A percentile compares a stretch with the other conserved stretches of the same genome.
These are phyloP conservation scores for Eutrigla gurnardus DNA, from an alignment of 2,797 vertebrate genomes.

Conservation along the genomic window DNA sequence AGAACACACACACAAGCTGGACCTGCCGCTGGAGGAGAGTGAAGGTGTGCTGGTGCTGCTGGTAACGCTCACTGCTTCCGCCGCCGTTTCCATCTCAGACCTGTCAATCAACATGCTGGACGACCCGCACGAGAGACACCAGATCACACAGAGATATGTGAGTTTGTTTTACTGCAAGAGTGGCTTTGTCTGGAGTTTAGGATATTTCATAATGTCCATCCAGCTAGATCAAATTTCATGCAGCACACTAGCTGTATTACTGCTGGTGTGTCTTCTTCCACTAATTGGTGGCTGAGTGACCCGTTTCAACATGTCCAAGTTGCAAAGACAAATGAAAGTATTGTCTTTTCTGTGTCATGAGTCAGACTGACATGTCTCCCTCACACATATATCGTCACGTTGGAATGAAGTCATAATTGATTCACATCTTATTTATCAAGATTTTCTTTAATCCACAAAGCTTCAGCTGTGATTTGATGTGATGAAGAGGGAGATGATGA, in stretches of 20 bases:
- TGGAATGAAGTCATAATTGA: conserved; percentile 24
- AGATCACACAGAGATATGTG: conserved; percentile 95
- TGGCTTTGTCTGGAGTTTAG: conserved; percentile 15
- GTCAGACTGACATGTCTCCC: conserved; percentile 30
- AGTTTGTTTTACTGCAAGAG: conserved; percentile 64
- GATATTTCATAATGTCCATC: not conserved
- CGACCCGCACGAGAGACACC: conserved; percentile 90
- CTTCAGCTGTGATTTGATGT: conserved; percentile 17
- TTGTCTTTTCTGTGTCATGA: conserved; percentile 31
- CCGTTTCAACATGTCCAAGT: not conserved
- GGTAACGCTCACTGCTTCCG: conserved; percentile 94
- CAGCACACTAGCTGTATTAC: not conserved
- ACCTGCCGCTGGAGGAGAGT: conserved; percentile 91
- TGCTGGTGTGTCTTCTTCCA: not conserved
- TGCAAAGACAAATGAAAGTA: conserved; percentile 17
- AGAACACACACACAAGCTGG: conserved; percentile 95
- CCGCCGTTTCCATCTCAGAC: conserved; percentile 93
- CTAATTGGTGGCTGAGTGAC: not conserved
- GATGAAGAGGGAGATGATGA: conserved; percentile 21
- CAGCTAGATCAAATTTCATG: not conserved
- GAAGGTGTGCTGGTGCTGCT: conserved; percentile 92
- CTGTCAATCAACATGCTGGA: conserved; percentile 91
- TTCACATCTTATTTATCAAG: conserved; percentile 3
- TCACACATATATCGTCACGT: conserved; percentile 21
- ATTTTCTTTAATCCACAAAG: not conserved